Evolutionary conservation across 2,113 vertebrate species (phyloP).

Genomic region (Boulengeromyrus knoepffleri): DNA sequence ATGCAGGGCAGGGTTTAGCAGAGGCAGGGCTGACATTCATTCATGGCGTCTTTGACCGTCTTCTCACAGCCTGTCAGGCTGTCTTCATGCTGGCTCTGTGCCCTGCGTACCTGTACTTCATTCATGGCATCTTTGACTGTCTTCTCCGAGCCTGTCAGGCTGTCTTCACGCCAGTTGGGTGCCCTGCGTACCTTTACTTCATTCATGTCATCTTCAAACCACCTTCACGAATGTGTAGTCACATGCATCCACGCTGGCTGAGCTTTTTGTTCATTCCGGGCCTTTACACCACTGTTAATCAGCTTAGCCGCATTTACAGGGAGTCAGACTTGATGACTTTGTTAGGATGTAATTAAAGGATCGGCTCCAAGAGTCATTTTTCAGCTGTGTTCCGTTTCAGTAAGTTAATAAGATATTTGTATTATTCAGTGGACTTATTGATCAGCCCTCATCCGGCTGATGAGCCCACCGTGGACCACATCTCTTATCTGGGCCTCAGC

Average conservation of each 20-base stretch:
- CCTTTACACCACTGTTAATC: not conserved
- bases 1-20: not conserved
- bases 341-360: constrained; percentile 1
- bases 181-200: not conserved
- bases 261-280: not conserved
- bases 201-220: not conserved
- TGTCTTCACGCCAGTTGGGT: not conserved
- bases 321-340: not conserved
- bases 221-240: not conserved
- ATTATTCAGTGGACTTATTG: not conserved
- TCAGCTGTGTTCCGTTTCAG: not conserved
- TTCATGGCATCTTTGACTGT: not conserved
- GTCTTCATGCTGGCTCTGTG: not conserved
- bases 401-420: constrained; percentile 4
- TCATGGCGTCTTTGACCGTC: too few relatives aligned
- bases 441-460: not conserved
- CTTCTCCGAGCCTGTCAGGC: not conserved
- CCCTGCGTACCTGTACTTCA: not conserved
- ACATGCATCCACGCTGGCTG: not conserved
- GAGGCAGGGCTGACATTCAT: not conserved
- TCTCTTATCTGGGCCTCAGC: not conserved
- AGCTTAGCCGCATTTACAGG: not conserved
- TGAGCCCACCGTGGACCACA: not conserved
- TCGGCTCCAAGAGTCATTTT: not conserved
- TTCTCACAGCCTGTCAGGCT: too few relatives aligned